Evolutionary conservation across 2,113 vertebrate genomes (phyloP).

Genomic region (Variabilichromis moorii): DNA sequence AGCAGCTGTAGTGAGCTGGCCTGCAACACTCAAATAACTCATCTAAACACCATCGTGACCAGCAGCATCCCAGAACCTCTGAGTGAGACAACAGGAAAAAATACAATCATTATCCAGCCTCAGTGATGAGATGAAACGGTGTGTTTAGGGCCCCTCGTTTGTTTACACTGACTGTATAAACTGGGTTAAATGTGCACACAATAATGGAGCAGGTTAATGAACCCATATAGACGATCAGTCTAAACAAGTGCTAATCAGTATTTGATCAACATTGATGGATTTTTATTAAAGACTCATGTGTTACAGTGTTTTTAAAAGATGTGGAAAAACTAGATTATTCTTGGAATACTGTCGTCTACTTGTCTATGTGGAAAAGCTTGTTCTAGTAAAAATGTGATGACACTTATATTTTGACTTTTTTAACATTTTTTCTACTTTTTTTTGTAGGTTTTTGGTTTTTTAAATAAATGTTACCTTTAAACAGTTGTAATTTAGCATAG

Average conservation of each 20-base stretch:
- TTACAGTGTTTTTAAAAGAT: background rate
- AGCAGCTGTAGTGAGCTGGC: background rate
- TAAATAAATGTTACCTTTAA: background rate
- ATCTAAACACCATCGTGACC: background rate
- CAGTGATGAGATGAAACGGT: background rate
- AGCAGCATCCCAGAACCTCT: background rate
- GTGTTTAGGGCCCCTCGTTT: rapidly evolving
- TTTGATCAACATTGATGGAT: background rate
- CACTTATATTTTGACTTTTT: rapidly evolving
- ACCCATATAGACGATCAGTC: rapidly evolving
- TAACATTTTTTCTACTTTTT: rapidly evolving
- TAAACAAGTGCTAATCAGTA: background rate
- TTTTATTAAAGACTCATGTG: background rate
- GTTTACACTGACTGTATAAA: background rate
- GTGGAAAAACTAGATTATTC: background rate
- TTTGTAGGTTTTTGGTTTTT: background rate
- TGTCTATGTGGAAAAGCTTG: background rate
- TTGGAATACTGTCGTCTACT: background rate
- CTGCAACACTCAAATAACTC: background rate
- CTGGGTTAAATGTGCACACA: background rate
- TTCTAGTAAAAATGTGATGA: rapidly evolving
- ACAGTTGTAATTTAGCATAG: background rate
- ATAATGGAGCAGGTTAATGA: background rate
- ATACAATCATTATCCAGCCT: background rate
- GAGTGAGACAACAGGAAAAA: background rate